Evolutionary conservation across 2,797 vertebrate species (phyloP), one percentile per base, ranked within the genome.

Genomic region (Pygocentrus nattereri): DNA sequence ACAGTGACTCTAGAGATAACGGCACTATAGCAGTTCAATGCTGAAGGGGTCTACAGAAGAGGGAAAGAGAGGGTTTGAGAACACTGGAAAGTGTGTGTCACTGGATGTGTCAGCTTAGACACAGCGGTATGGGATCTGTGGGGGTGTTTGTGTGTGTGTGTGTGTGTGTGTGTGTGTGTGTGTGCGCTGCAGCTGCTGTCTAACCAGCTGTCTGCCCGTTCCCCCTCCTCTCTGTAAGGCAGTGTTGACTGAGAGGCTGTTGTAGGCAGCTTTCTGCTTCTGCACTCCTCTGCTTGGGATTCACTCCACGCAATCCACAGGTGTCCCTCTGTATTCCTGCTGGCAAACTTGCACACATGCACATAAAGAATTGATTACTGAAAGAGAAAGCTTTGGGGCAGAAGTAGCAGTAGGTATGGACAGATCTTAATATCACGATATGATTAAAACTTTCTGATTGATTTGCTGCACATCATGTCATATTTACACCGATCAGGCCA

Each of bases 111-210:
- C 59, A 80, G 67, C 68, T 25, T 72, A 59, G 23, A 54, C 74
- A 69, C 25, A 38, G 67, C 34, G 54, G 41, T 80, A 52, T 70
- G 80, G 54, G 73, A 72, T 74, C 4, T 38, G 52, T 27, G 31
- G 49, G 68, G 59, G 52, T 74, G 80, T 83, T 56, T 74, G 82
- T 30, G 71, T 79, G 65, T 54, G 19, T 82, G 84, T 59, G 27
- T 73, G 54, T 79, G 72, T 58, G 76, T 38, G 71, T 16, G 41
- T 52, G 19, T n/a, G 59, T 79, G 54, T 30, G 56, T 62, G 58
- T 73, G 52, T 64, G 4, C 54, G 54, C 85, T 79, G 47, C 82
- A 88, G 83, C 83, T 86, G 83, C 82, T 83, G 80, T 83, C 73
- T 54, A 71, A 25, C 54, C 68, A 86, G 84, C 81, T 87, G 74